phyloP scores from a whole-genome alignment of 2,888 invertebrate species.

The Sarcophaga caerulescens region DNA sequence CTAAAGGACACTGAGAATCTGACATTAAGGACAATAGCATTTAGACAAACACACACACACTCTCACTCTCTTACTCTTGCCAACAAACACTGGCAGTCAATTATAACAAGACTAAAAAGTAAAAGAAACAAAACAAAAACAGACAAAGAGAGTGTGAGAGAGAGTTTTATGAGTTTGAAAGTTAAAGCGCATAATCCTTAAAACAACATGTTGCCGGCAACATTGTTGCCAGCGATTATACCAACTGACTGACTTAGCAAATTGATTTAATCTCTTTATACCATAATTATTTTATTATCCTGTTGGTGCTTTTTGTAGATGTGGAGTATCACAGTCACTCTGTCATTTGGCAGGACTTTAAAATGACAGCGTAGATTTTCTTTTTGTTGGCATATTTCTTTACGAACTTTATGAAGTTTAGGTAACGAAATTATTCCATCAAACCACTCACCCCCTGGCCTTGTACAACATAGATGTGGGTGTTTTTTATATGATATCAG shows the following conservation, averaged over 20 bases:
- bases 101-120: neutral
- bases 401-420: neutral
- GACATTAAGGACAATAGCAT: conserved; percentile 28
- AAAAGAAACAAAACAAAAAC: neutral
- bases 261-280: neutral
- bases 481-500: conserved; percentile 59
- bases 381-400: neutral
- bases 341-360: neutral
- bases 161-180: conserved; percentile 34
- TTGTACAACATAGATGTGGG: conserved; percentile 40
- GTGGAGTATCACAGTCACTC: too few relatives aligned
- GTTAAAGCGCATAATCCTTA: conserved; percentile 62
- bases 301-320: neutral
- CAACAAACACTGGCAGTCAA: neutral
- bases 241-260: neutral
- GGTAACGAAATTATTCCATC: conserved; percentile 9
- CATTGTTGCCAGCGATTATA: conserved; percentile 41
- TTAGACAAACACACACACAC: neutral
- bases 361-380: neutral
- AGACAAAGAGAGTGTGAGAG: conserved; percentile 2
- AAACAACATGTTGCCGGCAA: conserved; percentile 60
- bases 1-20: conserved; percentile 50
- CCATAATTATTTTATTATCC: neutral
- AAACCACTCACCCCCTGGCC: conserved; percentile 2
- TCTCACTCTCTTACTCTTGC: too few relatives aligned